Conservation (phyloP, 2,888 invertebrate species). For the Auanema freiburgensis region DNA sequence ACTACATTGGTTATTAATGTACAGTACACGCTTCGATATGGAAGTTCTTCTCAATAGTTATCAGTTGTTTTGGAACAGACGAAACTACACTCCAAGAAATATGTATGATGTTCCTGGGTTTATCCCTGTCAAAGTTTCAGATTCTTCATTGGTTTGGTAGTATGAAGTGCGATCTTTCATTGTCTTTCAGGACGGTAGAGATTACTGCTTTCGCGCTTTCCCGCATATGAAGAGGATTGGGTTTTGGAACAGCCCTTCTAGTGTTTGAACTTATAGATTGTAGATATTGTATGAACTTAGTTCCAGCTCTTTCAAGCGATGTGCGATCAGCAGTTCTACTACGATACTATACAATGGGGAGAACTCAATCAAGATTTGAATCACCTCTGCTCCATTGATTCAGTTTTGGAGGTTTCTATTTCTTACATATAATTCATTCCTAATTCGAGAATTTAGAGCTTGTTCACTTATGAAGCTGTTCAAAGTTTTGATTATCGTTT, state of each 20-base stretch:
- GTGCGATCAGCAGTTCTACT: slow-evolving; percentile 6
- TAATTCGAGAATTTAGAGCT: too few species aligned
- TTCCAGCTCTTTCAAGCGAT: slow-evolving; percentile 28
- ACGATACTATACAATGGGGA: slow-evolving; percentile 30
- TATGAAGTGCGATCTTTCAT: slow-evolving; percentile 7
- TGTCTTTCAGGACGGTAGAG: background rate
- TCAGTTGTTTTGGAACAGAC: slow-evolving; percentile 32
- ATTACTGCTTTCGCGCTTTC: slow-evolving; percentile 10
- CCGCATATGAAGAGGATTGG: slow-evolving; percentile 22
- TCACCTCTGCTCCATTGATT: slow-evolving; percentile 37
- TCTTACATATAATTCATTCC: background rate
- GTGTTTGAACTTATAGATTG: slow-evolving; percentile 5
- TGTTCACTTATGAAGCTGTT: too few species aligned
- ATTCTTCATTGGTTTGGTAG: background rate
- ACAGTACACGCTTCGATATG: slow-evolving; percentile 31
- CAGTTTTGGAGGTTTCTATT: slow-evolving; percentile 23
- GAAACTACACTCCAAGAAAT: slow-evolving; percentile 9
- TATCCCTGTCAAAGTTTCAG: background rate
- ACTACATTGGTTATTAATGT: slow-evolving; percentile 8
- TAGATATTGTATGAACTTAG: slow-evolving; percentile 8
- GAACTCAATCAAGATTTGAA: slow-evolving; percentile 20
- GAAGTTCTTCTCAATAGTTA: slow-evolving; percentile 27
- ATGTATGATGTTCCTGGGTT: slow-evolving; percentile 9
- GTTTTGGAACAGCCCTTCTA: slow-evolving; percentile 40
- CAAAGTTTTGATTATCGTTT: background rate